phyloP scores from a whole-genome alignment of 2,888 invertebrate genomes.

The Cheilosia soror region DNA sequence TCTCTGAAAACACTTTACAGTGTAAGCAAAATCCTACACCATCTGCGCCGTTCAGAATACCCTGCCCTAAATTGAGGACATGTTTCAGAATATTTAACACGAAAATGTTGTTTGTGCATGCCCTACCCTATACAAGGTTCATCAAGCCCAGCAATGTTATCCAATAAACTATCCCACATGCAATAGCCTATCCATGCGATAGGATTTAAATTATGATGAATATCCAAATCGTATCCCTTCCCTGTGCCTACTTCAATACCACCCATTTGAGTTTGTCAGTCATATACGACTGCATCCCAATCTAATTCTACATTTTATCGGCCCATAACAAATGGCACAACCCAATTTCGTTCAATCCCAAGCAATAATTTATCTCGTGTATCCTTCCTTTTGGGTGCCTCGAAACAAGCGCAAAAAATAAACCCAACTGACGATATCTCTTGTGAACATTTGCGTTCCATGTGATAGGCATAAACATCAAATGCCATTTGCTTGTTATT shows the following conservation, averaged over 20 bases:
- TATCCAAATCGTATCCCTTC: slow-evolving; percentile 36
- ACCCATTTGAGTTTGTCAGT: slow-evolving; percentile 40
- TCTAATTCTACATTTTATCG: slow-evolving; percentile 66
- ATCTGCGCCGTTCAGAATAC: background rate
- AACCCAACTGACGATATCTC: slow-evolving; percentile 43
- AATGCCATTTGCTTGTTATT: slow-evolving; percentile 69
- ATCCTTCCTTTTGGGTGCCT: slow-evolving; percentile 25
- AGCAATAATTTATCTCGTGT: slow-evolving; percentile 63
- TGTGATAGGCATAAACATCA: slow-evolving; percentile 68
- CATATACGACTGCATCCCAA: slow-evolving; percentile 60
- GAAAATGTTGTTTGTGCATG: slow-evolving; percentile 8
- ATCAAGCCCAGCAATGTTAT: slow-evolving; percentile 23
- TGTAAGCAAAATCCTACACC: slow-evolving; percentile 10
- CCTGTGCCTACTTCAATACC: slow-evolving; percentile 9
- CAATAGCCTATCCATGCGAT: slow-evolving; percentile 5
- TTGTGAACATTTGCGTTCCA: slow-evolving; percentile 63
- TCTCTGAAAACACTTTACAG: slow-evolving; percentile 1
- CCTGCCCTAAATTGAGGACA: background rate
- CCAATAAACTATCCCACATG: slow-evolving; percentile 38
- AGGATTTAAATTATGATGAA: slow-evolving; percentile 64
- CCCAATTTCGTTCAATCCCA: slow-evolving; percentile 66
- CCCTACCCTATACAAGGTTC: background rate
- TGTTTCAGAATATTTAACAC: slow-evolving; percentile 7
- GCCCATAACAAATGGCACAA: slow-evolving; percentile 65
- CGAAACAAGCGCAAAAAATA: slow-evolving; percentile 35